These are phyloP conservation scores for Leucoraja erinaceus DNA, from an alignment of 2,113 vertebrate genomes.

Conservation along the genomic window DNA sequence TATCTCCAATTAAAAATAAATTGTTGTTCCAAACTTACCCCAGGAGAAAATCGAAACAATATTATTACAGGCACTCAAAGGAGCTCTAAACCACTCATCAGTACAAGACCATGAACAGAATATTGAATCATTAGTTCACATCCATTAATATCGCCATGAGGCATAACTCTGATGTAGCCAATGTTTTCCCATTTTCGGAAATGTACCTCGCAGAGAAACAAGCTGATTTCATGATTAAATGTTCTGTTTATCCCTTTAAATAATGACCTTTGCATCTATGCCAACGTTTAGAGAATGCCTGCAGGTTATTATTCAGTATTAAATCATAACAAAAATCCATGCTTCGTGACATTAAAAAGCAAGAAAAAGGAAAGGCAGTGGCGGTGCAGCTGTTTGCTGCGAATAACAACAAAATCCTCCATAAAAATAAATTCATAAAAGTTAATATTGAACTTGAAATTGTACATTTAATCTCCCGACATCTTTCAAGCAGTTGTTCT, in stretches of 20 bases:
- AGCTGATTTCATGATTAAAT: slow-evolving; percentile 18
- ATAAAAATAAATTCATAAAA: background rate
- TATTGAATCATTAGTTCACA: slow-evolving; percentile 6
- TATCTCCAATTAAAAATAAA: background rate
- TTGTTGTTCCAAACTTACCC: background rate
- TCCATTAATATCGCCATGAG: background rate
- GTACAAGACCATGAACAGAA: background rate
- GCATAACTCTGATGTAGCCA: background rate
- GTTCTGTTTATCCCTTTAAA: background rate
- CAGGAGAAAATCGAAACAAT: background rate
- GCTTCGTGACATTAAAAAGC: background rate
- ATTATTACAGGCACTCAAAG: background rate
- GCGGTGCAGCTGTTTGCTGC: background rate
- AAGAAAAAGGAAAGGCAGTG: background rate
- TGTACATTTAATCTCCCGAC: background rate
- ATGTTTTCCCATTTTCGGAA: slow-evolving; percentile 13
- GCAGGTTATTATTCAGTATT: background rate
- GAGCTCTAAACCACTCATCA: background rate
- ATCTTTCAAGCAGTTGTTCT: background rate
- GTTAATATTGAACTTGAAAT: background rate
- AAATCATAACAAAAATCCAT: slow-evolving; percentile 7
- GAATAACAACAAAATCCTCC: background rate
- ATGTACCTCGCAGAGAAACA: background rate
- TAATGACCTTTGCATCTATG: background rate
- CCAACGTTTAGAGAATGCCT: background rate